These are phyloP conservation scores for Caracal caracal DNA, from an alignment of 2,113 vertebrate genomes.

Conservation along the genomic window DNA sequence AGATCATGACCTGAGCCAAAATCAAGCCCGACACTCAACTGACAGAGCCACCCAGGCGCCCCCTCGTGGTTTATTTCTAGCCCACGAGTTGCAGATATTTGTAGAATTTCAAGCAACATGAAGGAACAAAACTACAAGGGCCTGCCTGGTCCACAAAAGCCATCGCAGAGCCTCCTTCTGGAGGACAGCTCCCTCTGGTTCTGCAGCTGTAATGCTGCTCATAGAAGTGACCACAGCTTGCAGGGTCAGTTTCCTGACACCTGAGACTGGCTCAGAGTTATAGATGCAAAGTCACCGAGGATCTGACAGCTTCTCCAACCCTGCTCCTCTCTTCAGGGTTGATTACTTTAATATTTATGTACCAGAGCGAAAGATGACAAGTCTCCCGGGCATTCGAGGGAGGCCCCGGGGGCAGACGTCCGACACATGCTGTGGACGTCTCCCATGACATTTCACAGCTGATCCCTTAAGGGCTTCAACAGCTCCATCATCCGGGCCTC, in stretches of 20 bases:
- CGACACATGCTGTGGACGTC: accelerated
- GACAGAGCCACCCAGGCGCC: too few species aligned
- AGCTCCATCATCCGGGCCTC: background rate
- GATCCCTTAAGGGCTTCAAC: background rate
- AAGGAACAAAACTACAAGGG: accelerated
- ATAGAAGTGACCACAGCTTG: accelerated
- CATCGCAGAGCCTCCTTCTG: accelerated
- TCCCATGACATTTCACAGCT: accelerated
- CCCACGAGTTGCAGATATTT: background rate
- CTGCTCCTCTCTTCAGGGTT: background rate
- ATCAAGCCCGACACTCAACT: too few species aligned
- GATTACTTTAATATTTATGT: accelerated
- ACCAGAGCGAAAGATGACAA: background rate
- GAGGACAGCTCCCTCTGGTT: background rate
- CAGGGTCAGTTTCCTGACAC: background rate
- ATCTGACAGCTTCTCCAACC: background rate
- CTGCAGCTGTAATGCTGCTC: accelerated
- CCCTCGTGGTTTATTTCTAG: background rate
- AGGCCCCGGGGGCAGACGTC: too few species aligned
- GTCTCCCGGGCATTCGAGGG: accelerated
- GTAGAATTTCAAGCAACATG: background rate
- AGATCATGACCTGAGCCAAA: too few species aligned
- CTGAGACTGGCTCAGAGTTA: background rate
- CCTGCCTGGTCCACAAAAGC: too few species aligned
- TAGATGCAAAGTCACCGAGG: background rate